Evolutionary conservation across 2,113 vertebrate species (phyloP), one percentile per base, ranked within the genome.

Genomic region (Ahaetulla prasina): DNA sequence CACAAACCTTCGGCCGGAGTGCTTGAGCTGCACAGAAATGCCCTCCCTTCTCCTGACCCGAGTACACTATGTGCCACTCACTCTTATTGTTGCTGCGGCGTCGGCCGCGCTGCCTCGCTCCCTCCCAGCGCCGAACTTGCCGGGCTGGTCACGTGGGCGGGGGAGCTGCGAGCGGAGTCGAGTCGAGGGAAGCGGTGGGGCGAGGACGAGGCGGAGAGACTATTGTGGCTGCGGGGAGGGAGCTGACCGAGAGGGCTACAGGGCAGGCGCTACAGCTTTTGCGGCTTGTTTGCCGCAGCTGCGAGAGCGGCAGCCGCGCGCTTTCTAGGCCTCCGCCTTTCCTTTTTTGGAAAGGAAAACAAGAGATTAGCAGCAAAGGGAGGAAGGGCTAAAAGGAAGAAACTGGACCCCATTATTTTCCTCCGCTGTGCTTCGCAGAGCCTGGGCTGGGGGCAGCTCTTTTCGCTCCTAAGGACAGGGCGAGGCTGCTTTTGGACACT

Each of bases 131-230:
- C 53, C 45, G 30, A 92, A 92, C 88, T 92, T 85, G 92, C 92
- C 88, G 88, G 92, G 43, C 80, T 89, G 88, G 92, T 92, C 92
- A 92, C 88, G 88, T 89, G 92, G 39, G 43, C 20, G 10, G 35
- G 20, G 25, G 54, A 47, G 23, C 3, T 27, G 57, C 25, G 57
- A 27, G 89, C 10, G 89, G 89, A 49, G n/a, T 25, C 20, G 87
- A 39, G 87, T 52, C 45, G 25, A 14, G 3, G 5, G 47, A 50
- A 50, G 45, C 49, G 0, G 89, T 9, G 89, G 14, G 89, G 1
- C 84, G 55, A n/a, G 85, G 54, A 23, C 18, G 39, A n/a, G 74
- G 3, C 9, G 8, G 25, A 10, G 89, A 47, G 55, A 2, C 22
- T 35, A 27, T 39, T 30, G 90, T 27, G 11, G 89, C 49, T 11